phyloP scores from a whole-genome alignment of 1,140 invertebrate genomes.

The Agrypnia vestita region DNA sequence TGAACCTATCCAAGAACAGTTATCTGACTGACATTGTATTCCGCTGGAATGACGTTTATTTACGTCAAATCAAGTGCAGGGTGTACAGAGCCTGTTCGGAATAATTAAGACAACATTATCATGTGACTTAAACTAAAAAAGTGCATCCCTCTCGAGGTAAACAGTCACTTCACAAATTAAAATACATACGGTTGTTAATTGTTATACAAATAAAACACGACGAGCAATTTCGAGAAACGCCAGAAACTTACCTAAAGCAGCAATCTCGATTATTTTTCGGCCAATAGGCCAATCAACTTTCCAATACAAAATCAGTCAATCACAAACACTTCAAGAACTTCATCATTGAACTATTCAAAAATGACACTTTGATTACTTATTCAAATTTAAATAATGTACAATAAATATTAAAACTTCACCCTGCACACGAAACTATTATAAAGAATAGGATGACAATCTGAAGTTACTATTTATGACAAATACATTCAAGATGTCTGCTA shows the following conservation, averaged over 20 bases:
- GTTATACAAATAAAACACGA: conserved; percentile 14
- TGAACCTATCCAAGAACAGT: conserved; percentile 35
- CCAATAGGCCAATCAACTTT: conserved; percentile 55
- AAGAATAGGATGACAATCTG: conserved; percentile 45
- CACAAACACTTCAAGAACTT: conserved; percentile 30
- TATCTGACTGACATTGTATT: conserved; percentile 5
- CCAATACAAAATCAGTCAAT: conserved; percentile 46
- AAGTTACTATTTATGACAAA: conserved; percentile 53
- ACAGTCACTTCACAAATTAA: conserved; percentile 28
- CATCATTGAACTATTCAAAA: conserved; percentile 27
- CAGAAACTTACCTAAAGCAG: conserved; percentile 46
- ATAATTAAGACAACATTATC: conserved; percentile 29
- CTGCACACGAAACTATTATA: conserved; percentile 40
- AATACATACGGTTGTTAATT: background rate
- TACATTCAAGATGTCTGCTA: conserved; percentile 55
- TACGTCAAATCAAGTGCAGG: conserved; percentile 21
- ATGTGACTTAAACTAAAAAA: conserved; percentile 42
- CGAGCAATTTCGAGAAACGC: conserved; percentile 13
- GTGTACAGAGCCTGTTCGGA: conserved; percentile 7
- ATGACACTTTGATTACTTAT: conserved; percentile 24
- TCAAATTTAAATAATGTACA: conserved; percentile 23
- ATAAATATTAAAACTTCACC: conserved; percentile 41
- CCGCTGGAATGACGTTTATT: conserved; percentile 42
- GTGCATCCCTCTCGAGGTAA: conserved; percentile 40
- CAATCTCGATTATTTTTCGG: conserved; percentile 49